Evolutionary conservation across 1,140 invertebrate species (phyloP).

Genomic region (Andrena cerasifolii): DNA sequence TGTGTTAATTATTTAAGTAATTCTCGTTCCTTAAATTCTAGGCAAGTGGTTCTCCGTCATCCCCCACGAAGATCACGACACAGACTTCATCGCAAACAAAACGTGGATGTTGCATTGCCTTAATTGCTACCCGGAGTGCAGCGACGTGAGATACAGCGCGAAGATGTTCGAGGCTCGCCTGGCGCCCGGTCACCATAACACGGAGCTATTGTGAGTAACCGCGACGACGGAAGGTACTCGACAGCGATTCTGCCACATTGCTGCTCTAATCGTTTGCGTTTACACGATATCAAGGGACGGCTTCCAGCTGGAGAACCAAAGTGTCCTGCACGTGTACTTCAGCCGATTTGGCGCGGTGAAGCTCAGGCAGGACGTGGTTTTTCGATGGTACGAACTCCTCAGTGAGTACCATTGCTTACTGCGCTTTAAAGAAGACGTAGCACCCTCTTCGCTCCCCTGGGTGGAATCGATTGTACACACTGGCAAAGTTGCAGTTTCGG

Average conservation of each 20-base stretch:
- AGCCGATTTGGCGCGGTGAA: slow-evolving; percentile 62
- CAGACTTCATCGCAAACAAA: background rate
- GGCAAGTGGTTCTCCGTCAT: slow-evolving; percentile 63
- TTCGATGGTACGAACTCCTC: slow-evolving; percentile 79
- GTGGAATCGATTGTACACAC: background rate
- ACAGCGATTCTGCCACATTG: background rate
- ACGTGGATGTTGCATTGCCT: slow-evolving; percentile 52
- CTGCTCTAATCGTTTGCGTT: background rate
- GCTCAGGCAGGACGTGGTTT: slow-evolving; percentile 73
- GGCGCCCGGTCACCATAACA: slow-evolving; percentile 30
- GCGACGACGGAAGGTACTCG: too few relatives aligned
- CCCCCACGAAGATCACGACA: slow-evolving; percentile 46
- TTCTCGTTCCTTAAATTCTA: slow-evolving; percentile 32
- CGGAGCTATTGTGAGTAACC: slow-evolving; percentile 58
- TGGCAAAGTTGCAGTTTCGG: too few relatives aligned
- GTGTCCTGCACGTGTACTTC: slow-evolving; percentile 75
- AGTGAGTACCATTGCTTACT: slow-evolving; percentile 70
- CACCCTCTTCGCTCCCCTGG: too few relatives aligned
- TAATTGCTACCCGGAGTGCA: slow-evolving; percentile 68
- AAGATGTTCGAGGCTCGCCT: slow-evolving; percentile 29
- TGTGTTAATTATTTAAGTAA: too few relatives aligned
- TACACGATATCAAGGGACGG: slow-evolving; percentile 15
- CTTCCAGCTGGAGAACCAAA: slow-evolving; percentile 60
- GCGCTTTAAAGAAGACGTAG: background rate
- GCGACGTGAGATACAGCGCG: slow-evolving; percentile 62